phyloP scores from a whole-genome alignment of 2,888 invertebrate species.

The Ornithoptera alexandrae region DNA sequence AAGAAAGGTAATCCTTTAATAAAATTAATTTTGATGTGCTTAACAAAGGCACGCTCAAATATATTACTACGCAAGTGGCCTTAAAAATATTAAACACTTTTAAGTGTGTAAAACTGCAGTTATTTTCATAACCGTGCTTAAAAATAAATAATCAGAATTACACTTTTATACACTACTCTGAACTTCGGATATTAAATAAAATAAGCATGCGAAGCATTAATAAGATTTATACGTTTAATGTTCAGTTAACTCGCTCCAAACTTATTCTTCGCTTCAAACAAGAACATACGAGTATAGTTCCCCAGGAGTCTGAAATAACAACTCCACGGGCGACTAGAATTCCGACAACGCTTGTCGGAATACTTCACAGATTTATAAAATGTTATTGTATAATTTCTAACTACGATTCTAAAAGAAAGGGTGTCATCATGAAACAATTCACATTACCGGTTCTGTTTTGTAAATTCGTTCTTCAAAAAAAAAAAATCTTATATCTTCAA shows the following conservation, averaged over 20 bases:
- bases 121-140: neutral
- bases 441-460: too few species aligned
- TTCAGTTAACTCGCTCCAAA: conserved; percentile 2
- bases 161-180: neutral
- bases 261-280: conserved; percentile 9
- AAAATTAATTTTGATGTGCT: too few species aligned
- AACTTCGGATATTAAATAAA: neutral
- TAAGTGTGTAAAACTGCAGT: neutral
- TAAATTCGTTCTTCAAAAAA: too few species aligned
- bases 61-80: too few species aligned
- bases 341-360: conserved; percentile 7
- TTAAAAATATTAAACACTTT: neutral
- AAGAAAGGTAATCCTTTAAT: too few species aligned
- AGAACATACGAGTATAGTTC: conserved; percentile 16
- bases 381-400: neutral
- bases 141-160: neutral
- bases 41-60: too few species aligned
- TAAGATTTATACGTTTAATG: conserved; percentile 3
- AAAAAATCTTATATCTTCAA: too few species aligned
- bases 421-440: neutral
- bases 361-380: neutral
- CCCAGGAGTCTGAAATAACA: conserved; percentile 22
- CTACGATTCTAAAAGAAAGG: neutral
- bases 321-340: conserved; percentile 6
- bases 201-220: neutral